Evolutionary conservation across 1,140 invertebrate species (phyloP).

Genomic region (Drosophila mojavensis): DNA sequence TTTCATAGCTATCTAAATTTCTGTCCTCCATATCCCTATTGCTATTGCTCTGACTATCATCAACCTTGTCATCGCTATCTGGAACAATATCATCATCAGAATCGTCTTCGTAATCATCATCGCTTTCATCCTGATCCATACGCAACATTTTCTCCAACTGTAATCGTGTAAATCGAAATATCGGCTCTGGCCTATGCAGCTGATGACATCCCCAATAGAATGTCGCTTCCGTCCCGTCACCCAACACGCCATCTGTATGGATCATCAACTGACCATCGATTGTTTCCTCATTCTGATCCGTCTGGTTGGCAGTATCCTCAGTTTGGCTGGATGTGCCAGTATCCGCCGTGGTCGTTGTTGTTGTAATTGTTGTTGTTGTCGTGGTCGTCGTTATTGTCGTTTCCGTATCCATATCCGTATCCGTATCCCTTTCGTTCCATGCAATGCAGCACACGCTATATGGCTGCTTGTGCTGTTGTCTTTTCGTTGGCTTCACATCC

Average conservation of each 20-base stretch:
- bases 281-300: neutral
- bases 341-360: too few relatives aligned
- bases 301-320: neutral
- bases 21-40: neutral
- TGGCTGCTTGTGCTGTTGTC: neutral
- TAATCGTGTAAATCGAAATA: slow-evolving; percentile 10
- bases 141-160: slow-evolving; percentile 26
- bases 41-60: neutral
- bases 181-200: neutral
- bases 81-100: neutral
- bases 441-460: neutral
- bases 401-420: neutral
- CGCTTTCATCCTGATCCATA: neutral
- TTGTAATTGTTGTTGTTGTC: neutral
- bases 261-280: neutral
- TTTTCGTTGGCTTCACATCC: neutral
- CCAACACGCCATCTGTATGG: neutral
- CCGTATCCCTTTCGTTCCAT: neutral
- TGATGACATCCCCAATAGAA: slow-evolving; percentile 19
- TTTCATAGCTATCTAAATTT: neutral
- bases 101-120: neutral
- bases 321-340: neutral
- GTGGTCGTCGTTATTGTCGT: neutral
- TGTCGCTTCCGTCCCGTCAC: neutral
- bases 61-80: neutral